Conservation (phyloP, 2,888 invertebrate genomes). For the Antheraea yamamai region DNA sequence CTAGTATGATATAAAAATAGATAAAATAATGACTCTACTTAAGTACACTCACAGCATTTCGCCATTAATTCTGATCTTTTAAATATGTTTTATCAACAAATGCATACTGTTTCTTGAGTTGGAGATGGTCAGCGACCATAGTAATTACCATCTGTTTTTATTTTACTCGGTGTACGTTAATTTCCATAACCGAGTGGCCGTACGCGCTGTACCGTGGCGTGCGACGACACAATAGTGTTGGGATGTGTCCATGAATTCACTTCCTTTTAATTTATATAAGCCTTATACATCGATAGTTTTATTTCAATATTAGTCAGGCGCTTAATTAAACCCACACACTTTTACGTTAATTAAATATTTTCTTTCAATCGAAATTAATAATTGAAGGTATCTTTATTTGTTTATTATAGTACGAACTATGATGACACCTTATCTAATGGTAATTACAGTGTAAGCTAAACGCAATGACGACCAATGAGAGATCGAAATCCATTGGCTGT, state of each 20-base stretch:
- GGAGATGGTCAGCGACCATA: slow-evolving; percentile 69
- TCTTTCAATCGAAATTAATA: too few relatives aligned
- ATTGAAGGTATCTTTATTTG: too few relatives aligned
- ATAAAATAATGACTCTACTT: too few relatives aligned
- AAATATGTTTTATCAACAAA: not conserved
- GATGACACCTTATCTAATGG: too few relatives aligned
- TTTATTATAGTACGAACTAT: too few relatives aligned
- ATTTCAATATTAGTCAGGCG: not conserved
- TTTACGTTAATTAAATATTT: too few relatives aligned
- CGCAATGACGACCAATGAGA: too few relatives aligned
- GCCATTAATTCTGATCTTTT: not conserved
- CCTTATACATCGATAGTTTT: not conserved
- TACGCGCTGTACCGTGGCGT: slow-evolving; percentile 71
- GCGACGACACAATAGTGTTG: slow-evolving; percentile 59
- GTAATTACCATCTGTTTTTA: slow-evolving; percentile 75
- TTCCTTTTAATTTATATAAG: slow-evolving; percentile 8
- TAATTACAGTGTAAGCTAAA: too few relatives aligned
- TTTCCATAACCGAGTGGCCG: slow-evolving; percentile 75
- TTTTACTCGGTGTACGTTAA: slow-evolving; percentile 68
- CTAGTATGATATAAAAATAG: too few relatives aligned
- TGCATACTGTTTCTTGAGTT: slow-evolving; percentile 36
- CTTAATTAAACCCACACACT: not conserved
- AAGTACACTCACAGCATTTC: not conserved
- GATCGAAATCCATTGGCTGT: too few relatives aligned
- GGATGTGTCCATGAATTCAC: slow-evolving; percentile 26